Conservation (phyloP, 2,888 invertebrate species). For the Acleris holmiana region DNA sequence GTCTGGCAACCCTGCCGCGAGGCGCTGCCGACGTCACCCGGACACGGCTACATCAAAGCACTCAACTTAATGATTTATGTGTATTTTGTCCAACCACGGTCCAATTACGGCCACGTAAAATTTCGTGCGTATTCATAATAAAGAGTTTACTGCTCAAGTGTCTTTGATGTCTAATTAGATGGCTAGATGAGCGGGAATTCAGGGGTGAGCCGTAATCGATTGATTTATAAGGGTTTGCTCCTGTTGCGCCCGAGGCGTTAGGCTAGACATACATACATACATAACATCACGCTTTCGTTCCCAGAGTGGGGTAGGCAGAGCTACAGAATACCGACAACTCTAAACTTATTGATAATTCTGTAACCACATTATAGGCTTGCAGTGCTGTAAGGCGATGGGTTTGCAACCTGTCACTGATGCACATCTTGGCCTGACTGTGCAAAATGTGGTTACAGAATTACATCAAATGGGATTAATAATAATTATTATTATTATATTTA, state of each 20-base stretch:
- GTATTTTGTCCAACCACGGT: constrained; percentile 74
- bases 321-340: too few species aligned
- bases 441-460: too few species aligned
- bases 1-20: constrained; percentile 40
- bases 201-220: constrained; percentile 57
- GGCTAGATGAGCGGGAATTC: constrained; percentile 55
- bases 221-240: constrained; percentile 57
- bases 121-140: constrained; percentile 76
- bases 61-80: constrained; percentile 73
- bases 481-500: too few species aligned
- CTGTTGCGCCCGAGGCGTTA: background rate
- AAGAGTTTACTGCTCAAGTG: constrained; percentile 64
- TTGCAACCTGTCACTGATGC: too few species aligned
- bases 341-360: too few species aligned
- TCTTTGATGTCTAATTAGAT: constrained; percentile 80
- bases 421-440: too few species aligned
- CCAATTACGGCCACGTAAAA: constrained; percentile 76
- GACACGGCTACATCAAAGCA: constrained; percentile 80
- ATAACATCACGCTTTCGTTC: too few species aligned
- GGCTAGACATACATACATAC: too few species aligned
- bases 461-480: too few species aligned
- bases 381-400: too few species aligned
- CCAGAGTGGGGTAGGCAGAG: too few species aligned
- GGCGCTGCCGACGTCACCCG: constrained; percentile 72
- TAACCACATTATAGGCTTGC: too few species aligned